Conservation (phyloP, 2,888 invertebrate species). For the Drosophila kuntzei region DNA sequence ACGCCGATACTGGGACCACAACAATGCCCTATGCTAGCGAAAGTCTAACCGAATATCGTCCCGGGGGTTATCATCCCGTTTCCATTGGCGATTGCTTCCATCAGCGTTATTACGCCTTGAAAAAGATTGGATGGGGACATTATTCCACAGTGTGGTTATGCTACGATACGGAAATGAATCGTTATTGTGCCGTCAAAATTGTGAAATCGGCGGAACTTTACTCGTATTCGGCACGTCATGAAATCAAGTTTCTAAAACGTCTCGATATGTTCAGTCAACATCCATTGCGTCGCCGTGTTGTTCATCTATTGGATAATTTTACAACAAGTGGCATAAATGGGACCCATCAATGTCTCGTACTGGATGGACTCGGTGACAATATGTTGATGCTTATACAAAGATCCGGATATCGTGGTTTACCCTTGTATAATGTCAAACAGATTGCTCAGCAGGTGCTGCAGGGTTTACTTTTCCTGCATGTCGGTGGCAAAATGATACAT, state of each 20-base stretch:
- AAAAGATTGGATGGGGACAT: slow-evolving; percentile 96
- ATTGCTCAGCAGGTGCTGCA: slow-evolving; percentile 97
- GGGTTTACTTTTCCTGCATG: slow-evolving; percentile 98
- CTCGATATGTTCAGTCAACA: slow-evolving; percentile 96
- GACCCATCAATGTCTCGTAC: slow-evolving; percentile 99
- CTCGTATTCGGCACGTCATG: slow-evolving; percentile 99
- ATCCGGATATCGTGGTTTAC: slow-evolving; percentile 98
- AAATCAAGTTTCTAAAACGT: slow-evolving; percentile 97
- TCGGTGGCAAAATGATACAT: slow-evolving; percentile 97
- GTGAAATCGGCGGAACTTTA: slow-evolving; percentile 99
- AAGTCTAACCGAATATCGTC: slow-evolving; percentile 91
- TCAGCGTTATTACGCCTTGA: slow-evolving; percentile 86
- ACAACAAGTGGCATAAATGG: slow-evolving; percentile 98
- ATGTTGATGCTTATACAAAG: slow-evolving; percentile 98
- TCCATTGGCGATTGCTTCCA: slow-evolving; percentile 96
- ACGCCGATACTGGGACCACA: neutral
- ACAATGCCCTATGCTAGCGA: slow-evolving; percentile 90
- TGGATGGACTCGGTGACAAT: slow-evolving; percentile 99
- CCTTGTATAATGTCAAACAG: slow-evolving; percentile 96
- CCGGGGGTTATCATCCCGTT: slow-evolving; percentile 99
- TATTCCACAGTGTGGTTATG: slow-evolving; percentile 99
- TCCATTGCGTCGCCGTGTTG: slow-evolving; percentile 97
- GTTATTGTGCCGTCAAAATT: slow-evolving; percentile 99
- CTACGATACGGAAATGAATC: slow-evolving; percentile 96
- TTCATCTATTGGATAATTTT: slow-evolving; percentile 98